Base-by-base conservation (phyloP, 2,113 vertebrate species). In the Notarius lentiginosus region DNA sequence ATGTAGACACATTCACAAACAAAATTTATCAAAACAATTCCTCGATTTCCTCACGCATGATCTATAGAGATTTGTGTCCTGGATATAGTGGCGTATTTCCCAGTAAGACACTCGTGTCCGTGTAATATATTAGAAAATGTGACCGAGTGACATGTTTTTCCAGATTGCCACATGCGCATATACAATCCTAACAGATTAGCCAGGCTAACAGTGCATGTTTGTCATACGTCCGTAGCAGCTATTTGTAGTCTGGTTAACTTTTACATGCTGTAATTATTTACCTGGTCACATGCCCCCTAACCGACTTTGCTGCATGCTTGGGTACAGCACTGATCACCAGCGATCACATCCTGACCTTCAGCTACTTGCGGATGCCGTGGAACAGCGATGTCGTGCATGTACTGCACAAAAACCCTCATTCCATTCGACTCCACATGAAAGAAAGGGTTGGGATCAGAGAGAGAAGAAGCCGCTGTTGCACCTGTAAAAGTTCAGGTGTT, bases 401-500 rank as follows among this genome's bases (percentile, higher is more conserved):
- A 27, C 30, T 60, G 53, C n/a, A 34, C 8, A 58, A 58, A 49
- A 58, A 8, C 27, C 7, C 24, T 17, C 14, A 2, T 60, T 34
- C 55, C 18, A 0, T 18, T 60, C 20, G 17, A 17, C 15, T 56
- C 3, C 30, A 41, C 77, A n/a, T 65, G 49, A 68, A 77, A 65
- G n/a, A 60, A 61, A 24, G 47, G 30, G 10, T 58, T 86, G 72
- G 17, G 41, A 41, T 66, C 27, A 20, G 75, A 77, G 41, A 20
- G 5, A 63, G 56, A n/a, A 66, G 63, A 60, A 83, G 58, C 75
- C 55, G 60, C 70, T 47, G 41, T 76, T 55, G 68, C 87, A 86
- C 84, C 84, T 88, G 84, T 82, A 65, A 24, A 20, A 84, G 66
- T 79, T 83, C 63, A 22, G 65, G n/a, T 65, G 73, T 66, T 84